Conservation (phyloP, 2,113 vertebrate species). For the Aix galericulata region DNA sequence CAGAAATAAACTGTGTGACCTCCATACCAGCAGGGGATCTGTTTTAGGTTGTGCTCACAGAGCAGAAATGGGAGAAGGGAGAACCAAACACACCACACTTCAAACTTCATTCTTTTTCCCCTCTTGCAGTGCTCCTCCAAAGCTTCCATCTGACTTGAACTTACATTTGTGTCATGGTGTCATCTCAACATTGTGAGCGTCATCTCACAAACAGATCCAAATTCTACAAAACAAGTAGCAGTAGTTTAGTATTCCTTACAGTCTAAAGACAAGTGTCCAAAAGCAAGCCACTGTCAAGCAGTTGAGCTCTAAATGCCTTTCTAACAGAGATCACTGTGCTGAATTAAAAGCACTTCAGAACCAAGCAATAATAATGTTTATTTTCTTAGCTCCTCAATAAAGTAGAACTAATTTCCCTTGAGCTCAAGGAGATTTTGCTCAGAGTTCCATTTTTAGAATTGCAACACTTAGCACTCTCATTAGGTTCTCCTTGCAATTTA, state of each 20-base stretch:
- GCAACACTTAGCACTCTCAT: neutral
- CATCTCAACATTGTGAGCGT: neutral
- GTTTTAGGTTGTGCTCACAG: neutral
- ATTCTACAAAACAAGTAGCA: neutral
- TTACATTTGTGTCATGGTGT: neutral
- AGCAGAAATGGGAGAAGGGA: slow-evolving; percentile 24
- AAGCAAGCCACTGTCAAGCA: slow-evolving; percentile 27
- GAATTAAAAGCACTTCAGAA: slow-evolving; percentile 44
- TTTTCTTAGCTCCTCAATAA: slow-evolving; percentile 57
- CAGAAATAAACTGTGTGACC: slow-evolving; percentile 46
- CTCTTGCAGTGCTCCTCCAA: neutral
- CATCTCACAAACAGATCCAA: neutral
- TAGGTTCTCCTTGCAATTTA: neutral
- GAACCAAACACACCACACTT: neutral
- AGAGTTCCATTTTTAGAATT: slow-evolving; percentile 7
- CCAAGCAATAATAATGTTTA: slow-evolving; percentile 48
- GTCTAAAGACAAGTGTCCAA: neutral
- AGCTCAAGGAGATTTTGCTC: slow-evolving; percentile 21
- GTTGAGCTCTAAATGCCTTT: neutral
- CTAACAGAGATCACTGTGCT: slow-evolving; percentile 21
- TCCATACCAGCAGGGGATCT: neutral
- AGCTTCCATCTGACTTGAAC: neutral
- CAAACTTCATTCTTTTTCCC: neutral
- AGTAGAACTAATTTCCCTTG: slow-evolving; percentile 35
- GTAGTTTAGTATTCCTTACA: neutral